Evolutionary conservation across 2,797 vertebrate species (phyloP).

Genomic region (Falco biarmicus): DNA sequence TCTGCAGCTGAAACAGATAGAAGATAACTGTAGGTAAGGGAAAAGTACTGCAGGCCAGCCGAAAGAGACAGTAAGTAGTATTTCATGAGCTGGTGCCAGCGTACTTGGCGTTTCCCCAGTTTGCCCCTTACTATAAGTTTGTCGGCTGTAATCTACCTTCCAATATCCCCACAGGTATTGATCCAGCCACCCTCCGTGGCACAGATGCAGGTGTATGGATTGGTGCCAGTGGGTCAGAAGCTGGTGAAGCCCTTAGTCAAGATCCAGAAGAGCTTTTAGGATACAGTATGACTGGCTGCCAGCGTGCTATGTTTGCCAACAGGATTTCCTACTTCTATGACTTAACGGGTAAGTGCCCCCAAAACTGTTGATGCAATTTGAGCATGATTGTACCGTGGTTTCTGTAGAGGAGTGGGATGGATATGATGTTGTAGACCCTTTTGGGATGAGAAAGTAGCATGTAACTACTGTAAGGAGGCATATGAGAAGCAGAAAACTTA

Average conservation of each 20-base stretch:
- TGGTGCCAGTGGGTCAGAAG: constrained; percentile 93
- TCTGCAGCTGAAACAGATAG: background rate
- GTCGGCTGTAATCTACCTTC: background rate
- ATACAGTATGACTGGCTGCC: constrained; percentile 98
- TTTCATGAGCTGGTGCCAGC: background rate
- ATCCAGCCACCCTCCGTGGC: constrained; percentile 85
- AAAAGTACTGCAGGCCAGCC: background rate
- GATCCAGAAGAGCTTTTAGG: constrained; percentile 94
- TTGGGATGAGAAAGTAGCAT: background rate
- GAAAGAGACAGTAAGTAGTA: background rate
- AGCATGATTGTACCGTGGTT: background rate
- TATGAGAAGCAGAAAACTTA: background rate
- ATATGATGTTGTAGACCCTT: background rate
- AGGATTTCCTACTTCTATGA: constrained; percentile 95
- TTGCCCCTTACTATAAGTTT: background rate
- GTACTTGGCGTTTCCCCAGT: background rate
- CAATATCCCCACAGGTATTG: constrained; percentile 81
- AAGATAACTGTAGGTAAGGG: background rate
- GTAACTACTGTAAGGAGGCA: background rate
- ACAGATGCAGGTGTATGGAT: constrained; percentile 93
- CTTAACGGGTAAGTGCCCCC: constrained; percentile 84
- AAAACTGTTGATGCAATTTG: background rate
- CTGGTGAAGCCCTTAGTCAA: constrained; percentile 89
- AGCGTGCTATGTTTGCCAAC: constrained; percentile 97
- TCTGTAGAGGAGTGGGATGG: background rate